Evolutionary conservation across 1,140 invertebrate species (phyloP), one percentile per base, ranked within the genome.

Genomic region (Drosophila persimilis): DNA sequence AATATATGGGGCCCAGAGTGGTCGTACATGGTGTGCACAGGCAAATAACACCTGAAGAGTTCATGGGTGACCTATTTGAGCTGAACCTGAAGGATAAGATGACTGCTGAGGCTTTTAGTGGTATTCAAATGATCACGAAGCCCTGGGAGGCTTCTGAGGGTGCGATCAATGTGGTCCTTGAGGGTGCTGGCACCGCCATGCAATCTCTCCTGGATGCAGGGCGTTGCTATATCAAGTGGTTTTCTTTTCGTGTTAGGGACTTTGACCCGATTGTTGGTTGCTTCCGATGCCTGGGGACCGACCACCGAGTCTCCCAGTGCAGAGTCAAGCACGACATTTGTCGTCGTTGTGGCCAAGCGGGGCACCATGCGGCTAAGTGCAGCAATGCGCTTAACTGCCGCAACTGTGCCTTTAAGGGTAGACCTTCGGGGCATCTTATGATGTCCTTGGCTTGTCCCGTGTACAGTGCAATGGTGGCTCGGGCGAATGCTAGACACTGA

Each of bases 301-400:
- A 67, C 43, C 64, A 61, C 6, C 46, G 26, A 7, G 44, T 61
- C 2, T 39, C 29, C 2, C 17, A 69, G 0, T 69, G 65, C 35
- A 35, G n/a, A 7, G 15, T 51, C 3, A 26, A 26, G 17, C 13
- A 35, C 8, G 54, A 61, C 6, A n/a, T 69, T 11, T 70, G 61
- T 24, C 54, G 69, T 8, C 46, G 47, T 0, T 64, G 69, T 6
- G 60, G 69, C 6, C 47, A 64, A n/a, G 15, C 22, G 43, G 62
- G 61, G 6, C 62, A 73, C 11, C 15, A 22, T 0, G 24, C n/a
- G 0, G 29, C 11, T 20, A 9, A 9, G n/a, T 69, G 51, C 15
- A n/a, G 13, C 3, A 69, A 62, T 22, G 50, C 51, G 8, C 9
- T 48, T 11, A 47, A 31, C 31, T 69, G 65, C 8, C 39, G 58